Conservation (phyloP, 2,113 vertebrate genomes). For the Pluvianellus socialis region DNA sequence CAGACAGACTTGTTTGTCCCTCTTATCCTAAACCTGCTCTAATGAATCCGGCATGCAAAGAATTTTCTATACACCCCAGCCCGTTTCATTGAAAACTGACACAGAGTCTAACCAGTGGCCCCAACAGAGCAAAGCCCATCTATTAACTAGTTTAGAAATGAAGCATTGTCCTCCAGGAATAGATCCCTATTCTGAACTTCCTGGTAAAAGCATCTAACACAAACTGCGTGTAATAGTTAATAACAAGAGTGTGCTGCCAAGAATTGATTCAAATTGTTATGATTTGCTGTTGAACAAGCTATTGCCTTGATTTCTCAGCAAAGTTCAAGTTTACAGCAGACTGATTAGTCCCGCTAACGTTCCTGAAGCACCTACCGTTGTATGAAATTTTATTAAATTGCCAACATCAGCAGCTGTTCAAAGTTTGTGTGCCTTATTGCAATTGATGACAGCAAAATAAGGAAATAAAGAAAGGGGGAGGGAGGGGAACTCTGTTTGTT, state of each 20-base stretch:
- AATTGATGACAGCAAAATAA: constrained; percentile 5
- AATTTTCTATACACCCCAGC: background rate
- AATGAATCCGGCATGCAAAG: rapidly evolving
- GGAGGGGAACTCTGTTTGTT: constrained; percentile 21
- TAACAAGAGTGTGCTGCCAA: background rate
- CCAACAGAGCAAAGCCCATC: background rate
- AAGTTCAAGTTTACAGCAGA: constrained; percentile 19
- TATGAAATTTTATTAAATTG: constrained; percentile 45
- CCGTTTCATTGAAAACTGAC: rapidly evolving
- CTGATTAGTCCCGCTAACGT: background rate
- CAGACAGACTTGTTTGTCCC: background rate
- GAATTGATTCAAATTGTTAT: background rate
- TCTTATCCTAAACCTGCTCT: background rate
- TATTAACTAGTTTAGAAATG: background rate
- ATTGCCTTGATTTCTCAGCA: constrained; percentile 40
- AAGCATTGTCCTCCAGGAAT: background rate
- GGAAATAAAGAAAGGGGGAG: constrained; percentile 3
- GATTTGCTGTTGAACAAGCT: constrained; percentile 14
- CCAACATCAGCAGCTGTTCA: background rate
- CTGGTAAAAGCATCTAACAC: background rate
- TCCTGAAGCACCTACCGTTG: constrained; percentile 4
- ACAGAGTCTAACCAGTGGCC: background rate
- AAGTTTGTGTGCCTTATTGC: constrained; percentile 17
- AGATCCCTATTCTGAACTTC: background rate
- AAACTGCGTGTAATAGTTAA: rapidly evolving